These are phyloP conservation scores for Gadopsis marmoratus DNA, from an alignment of 2,797 vertebrate species.

Conservation along the genomic window DNA sequence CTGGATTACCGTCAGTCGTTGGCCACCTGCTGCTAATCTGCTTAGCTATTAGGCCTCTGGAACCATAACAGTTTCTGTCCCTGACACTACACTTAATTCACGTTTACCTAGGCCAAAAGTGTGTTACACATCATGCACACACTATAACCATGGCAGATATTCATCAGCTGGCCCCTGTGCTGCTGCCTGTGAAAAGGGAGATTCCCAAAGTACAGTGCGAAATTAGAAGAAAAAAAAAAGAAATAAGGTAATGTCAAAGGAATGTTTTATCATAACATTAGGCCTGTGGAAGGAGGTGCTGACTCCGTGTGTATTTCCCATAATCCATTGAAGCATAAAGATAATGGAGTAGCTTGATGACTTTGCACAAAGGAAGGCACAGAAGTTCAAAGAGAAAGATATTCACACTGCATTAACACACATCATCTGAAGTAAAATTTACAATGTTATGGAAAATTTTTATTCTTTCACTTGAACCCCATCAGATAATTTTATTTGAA, in stretches of 20 bases:
- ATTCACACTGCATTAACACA: background rate
- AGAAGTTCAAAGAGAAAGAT: background rate
- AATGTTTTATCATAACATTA: conserved; percentile 65
- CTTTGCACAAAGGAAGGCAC: conserved; percentile 10
- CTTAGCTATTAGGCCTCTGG: conserved; percentile 27
- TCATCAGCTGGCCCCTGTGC: conserved; percentile 23
- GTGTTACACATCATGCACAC: background rate
- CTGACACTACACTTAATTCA: conserved; percentile 10
- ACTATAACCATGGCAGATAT: conserved; percentile 27
- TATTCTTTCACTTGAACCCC: conserved; percentile 19
- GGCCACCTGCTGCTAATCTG: conserved; percentile 63
- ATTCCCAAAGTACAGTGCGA: conserved; percentile 49
- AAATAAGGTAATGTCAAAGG: conserved; percentile 57
- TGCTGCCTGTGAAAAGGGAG: conserved; percentile 54
- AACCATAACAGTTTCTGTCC: conserved; percentile 28
- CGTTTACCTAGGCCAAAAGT: background rate
- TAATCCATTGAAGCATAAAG: conserved; percentile 48
- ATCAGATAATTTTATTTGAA: conserved; percentile 30
- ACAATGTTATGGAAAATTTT: conserved; percentile 19
- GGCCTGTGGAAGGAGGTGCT: conserved; percentile 39
- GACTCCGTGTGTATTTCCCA: conserved; percentile 52
- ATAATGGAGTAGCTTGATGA: conserved; percentile 16
- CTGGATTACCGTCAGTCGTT: conserved; percentile 46
- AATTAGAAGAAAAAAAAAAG: conserved; percentile 61
- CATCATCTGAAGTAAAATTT: background rate